Evolutionary conservation across 2,888 invertebrate species (phyloP), one percentile per base, ranked within the genome.

Genomic region (Furcula furcula): DNA sequence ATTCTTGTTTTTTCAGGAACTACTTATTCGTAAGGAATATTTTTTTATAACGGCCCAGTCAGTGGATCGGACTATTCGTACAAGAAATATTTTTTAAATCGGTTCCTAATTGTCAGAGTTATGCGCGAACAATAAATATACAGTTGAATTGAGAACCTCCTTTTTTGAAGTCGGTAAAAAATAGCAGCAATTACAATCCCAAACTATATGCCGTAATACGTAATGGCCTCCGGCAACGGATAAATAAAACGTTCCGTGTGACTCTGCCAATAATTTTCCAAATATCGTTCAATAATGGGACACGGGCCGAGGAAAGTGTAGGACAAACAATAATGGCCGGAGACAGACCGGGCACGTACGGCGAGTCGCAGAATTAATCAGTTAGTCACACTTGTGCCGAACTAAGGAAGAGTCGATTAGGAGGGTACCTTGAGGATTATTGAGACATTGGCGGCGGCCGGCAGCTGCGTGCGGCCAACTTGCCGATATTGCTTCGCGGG

Each of bases 311-410:
- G 54, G 64, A 76, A 73, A 83, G 76, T 78, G 77, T 68, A 65
- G 71, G 71, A 66, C 70, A 72, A 85, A 79, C 82, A 79, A 85
- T 84, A 83, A 83, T 73, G 68, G 67, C 58, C 55, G 58, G 66
- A 69, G 70, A 73, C 73, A 63, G 67, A 63, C 64, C 62, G 60
- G 65, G 76, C 81, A 87, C 86, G 86, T 85, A 77, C 79, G 49
- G 39, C 46, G 59, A 76, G 69, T 72, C 68, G 69, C 74, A 73
- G 86, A 78, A 88, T 87, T 86, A 87, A 88, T 88, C 87, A 87
- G 88, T 86, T 85, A 85, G 83, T 78, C 86, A 76, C 88, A 88
- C 87, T 88, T 87, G 88, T 72, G 84, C 70, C 77, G 75, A 73
- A 81, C 67, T 76, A 74, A 80, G 83, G 85, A 83, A 76, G 83